Conservation (phyloP, 2,888 invertebrate species). For the Sphaeridia pumilis region DNA sequence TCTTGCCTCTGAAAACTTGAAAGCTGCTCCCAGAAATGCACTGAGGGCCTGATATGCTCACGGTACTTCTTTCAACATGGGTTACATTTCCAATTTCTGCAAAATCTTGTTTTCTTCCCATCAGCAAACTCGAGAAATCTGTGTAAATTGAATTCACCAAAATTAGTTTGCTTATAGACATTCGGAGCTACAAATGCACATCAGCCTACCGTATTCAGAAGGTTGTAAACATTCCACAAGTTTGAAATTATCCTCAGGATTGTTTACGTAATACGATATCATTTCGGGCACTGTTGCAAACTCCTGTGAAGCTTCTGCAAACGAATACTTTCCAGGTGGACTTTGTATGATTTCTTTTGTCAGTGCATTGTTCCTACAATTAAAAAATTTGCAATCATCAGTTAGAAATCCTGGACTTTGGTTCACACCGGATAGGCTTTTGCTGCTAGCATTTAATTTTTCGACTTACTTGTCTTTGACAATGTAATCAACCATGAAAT, state of each 20-base stretch:
- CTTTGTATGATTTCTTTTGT: conserved; percentile 20
- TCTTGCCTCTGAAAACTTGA: conserved; percentile 54
- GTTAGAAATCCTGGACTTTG: no score
- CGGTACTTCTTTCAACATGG: conserved; percentile 42
- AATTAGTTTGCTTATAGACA: no score
- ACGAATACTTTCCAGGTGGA: conserved; percentile 21
- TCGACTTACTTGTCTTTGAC: conserved; percentile 58
- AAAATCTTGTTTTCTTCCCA: conserved; percentile 44
- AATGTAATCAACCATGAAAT: conserved; percentile 71
- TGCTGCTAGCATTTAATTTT: conserved; percentile 1
- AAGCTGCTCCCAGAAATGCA: conserved; percentile 58
- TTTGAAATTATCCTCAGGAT: conserved; percentile 48
- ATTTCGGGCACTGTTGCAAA: conserved; percentile 47
- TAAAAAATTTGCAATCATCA: no score
- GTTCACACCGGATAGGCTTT: not conserved
- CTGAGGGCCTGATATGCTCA: conserved; percentile 45
- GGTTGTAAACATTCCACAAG: conserved; percentile 69
- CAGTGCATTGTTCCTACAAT: conserved; percentile 22
- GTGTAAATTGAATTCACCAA: conserved; percentile 35
- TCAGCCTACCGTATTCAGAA: conserved; percentile 79
- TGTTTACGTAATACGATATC: conserved; percentile 43
- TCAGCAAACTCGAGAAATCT: conserved; percentile 59
- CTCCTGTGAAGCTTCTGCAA: conserved; percentile 7
- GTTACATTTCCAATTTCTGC: conserved; percentile 12
- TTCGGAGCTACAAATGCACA: no score